A percentile compares a stretch with the other conserved stretches of the same genome.
phyloP scores from a whole-genome alignment of 2,888 invertebrate genomes.

The Drosophila sordidula region DNA sequence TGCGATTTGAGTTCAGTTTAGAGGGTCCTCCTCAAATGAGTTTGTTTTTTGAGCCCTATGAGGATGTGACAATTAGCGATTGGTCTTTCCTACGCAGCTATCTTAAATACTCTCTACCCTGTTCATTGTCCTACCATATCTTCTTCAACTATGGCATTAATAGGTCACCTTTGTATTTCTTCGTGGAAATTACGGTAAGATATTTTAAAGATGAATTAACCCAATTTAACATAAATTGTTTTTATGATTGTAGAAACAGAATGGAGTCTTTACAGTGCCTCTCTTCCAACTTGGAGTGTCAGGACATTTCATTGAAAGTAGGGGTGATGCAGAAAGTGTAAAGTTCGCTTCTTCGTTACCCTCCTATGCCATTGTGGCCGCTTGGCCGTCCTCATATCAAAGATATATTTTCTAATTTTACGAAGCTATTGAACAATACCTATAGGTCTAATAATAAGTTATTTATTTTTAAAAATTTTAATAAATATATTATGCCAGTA shows the following conservation, averaged over 20 bases:
- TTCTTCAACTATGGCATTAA: constrained; percentile 69
- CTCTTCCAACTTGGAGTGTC: constrained; percentile 84
- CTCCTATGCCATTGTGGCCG: constrained; percentile 84
- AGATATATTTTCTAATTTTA: constrained; percentile 70
- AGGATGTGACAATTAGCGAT: constrained; percentile 61
- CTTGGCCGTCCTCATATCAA: constrained; percentile 86
- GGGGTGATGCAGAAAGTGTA: constrained; percentile 84
- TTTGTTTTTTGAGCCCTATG: constrained; percentile 69
- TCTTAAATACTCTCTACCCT: constrained; percentile 46
- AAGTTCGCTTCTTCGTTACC: constrained; percentile 85
- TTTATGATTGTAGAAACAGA: constrained; percentile 41
- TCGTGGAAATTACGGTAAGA: constrained; percentile 65
- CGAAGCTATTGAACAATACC: background rate
- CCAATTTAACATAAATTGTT: background rate
- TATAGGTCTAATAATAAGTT: background rate
- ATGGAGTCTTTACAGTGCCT: constrained; percentile 53
- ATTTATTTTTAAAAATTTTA: background rate
- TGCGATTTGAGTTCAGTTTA: constrained; percentile 67
- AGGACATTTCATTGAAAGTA: constrained; percentile 85
- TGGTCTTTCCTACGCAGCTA: constrained; percentile 73
- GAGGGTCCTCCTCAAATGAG: constrained; percentile 74
- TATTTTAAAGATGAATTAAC: background rate
- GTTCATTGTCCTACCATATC: constrained; percentile 69
- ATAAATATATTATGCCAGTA: background rate
- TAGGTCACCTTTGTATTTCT: constrained; percentile 62